Conservation (phyloP, 2,113 vertebrate species). For the Camelus bactrianus region DNA sequence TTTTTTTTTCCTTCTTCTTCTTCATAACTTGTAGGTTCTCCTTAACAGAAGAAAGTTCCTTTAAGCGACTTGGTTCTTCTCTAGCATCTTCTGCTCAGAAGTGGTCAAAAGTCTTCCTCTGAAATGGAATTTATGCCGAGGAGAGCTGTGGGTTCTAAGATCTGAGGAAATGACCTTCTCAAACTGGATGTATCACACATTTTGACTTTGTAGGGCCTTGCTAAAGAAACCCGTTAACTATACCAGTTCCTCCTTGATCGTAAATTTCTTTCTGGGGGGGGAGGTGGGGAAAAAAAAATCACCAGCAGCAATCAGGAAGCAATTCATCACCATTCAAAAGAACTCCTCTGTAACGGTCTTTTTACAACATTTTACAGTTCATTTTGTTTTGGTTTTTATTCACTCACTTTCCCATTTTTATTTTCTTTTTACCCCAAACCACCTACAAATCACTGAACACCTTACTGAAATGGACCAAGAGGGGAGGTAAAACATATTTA, state of each 20-base stretch:
- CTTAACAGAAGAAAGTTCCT: conserved; percentile 60
- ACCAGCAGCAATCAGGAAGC: conserved; percentile 87
- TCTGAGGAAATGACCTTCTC: conserved; percentile 71
- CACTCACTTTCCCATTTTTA: conserved; percentile 74
- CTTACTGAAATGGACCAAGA: conserved; percentile 59
- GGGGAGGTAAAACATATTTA: background rate
- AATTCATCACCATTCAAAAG: conserved; percentile 88
- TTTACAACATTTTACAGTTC: conserved; percentile 82
- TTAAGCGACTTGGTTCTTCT: conserved; percentile 63
- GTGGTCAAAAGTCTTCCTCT: conserved; percentile 60
- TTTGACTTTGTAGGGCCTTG: conserved; percentile 38
- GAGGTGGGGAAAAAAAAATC: conserved; percentile 71
- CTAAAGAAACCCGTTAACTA: conserved; percentile 74
- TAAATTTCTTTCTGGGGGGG: conserved; percentile 80
- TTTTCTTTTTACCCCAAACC: conserved; percentile 72
- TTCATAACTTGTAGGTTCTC: conserved; percentile 1
- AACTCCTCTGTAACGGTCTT: conserved; percentile 82
- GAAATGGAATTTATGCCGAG: conserved; percentile 65
- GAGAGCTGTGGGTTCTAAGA: conserved; percentile 63
- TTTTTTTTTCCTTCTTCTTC: no score
- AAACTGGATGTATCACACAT: conserved; percentile 33
- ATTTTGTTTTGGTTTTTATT: conserved; percentile 77
- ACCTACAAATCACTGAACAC: conserved; percentile 65
- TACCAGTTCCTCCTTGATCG: conserved; percentile 86
- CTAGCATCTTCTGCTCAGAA: conserved; percentile 37